phyloP scores from a whole-genome alignment of 2,888 invertebrate species.

The Chymomyza procnemis region DNA sequence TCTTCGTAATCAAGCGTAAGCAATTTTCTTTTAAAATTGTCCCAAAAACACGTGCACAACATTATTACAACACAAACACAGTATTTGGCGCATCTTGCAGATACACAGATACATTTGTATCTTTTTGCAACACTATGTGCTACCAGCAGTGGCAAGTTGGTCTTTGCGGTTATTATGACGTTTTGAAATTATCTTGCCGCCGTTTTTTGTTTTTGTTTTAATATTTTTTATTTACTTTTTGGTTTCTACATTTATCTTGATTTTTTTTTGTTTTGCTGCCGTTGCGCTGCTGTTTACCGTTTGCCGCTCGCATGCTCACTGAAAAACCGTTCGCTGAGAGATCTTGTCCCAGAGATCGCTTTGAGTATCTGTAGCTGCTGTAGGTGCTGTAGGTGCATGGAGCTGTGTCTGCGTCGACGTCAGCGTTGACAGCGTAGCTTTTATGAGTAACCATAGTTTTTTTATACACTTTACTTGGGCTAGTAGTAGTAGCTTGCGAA shows the following conservation, averaged over 20 bases:
- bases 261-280: neutral
- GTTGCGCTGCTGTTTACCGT: constrained; percentile 65
- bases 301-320: constrained; percentile 68
- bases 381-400: constrained; percentile 3
- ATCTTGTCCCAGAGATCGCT: constrained; percentile 32
- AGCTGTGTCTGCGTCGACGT: neutral
- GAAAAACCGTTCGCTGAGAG: constrained; percentile 46
- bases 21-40: constrained; percentile 16
- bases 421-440: neutral
- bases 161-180: constrained; percentile 15
- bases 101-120: constrained; percentile 27
- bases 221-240: constrained; percentile 15
- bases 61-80: constrained; percentile 29
- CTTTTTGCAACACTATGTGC: constrained; percentile 16
- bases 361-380: constrained; percentile 2
- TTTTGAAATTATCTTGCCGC: constrained; percentile 46
- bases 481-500: neutral
- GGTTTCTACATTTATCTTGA: constrained; percentile 12
- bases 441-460: neutral
- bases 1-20: neutral
- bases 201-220: constrained; percentile 24
- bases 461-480: neutral
- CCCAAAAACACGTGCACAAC: constrained; percentile 59
- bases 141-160: constrained; percentile 44
- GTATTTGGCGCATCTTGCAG: constrained; percentile 47